A percentile compares a stretch with the other conserved stretches of the same genome.
phyloP scores from a whole-genome alignment of 2,888 invertebrate genomes.

The Silvanus unidentatus region DNA sequence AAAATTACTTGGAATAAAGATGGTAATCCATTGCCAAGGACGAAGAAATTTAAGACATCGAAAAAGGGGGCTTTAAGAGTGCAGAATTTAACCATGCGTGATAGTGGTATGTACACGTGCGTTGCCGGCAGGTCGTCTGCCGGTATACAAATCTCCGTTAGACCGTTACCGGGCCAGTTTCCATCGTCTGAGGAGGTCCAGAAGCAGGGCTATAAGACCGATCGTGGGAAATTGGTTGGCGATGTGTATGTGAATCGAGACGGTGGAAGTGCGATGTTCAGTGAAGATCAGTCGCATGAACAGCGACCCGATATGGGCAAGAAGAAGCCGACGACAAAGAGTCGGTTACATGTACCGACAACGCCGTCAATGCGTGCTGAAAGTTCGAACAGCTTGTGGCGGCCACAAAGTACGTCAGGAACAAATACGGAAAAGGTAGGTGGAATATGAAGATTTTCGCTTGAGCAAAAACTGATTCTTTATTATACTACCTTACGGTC shows the following conservation, averaged over 20 bases:
- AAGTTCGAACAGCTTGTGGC: slow-evolving; percentile 33
- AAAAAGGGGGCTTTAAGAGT: slow-evolving; percentile 88
- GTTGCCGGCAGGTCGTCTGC: slow-evolving; percentile 77
- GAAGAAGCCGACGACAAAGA: slow-evolving; percentile 34
- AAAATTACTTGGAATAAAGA: slow-evolving; percentile 89
- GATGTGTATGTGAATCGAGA: slow-evolving; percentile 43
- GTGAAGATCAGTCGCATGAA: slow-evolving; percentile 63
- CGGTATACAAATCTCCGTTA: slow-evolving; percentile 73
- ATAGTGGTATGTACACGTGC: slow-evolving; percentile 82
- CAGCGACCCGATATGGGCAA: slow-evolving; percentile 50
- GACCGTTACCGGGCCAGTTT: slow-evolving; percentile 71
- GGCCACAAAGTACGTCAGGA: slow-evolving; percentile 32
- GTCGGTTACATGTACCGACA: slow-evolving; percentile 38
- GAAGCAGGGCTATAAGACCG: slow-evolving; percentile 36
- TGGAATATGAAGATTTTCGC: too few species aligned
- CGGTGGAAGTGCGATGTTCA: slow-evolving; percentile 38
- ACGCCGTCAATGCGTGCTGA: slow-evolving; percentile 32
- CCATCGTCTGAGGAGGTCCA: slow-evolving; percentile 72
- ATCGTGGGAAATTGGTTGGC: slow-evolving; percentile 31
- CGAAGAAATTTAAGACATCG: slow-evolving; percentile 80
- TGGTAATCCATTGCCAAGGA: slow-evolving; percentile 68
- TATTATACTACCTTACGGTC: neutral
- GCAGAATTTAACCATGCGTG: slow-evolving; percentile 70
- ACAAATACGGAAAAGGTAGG: slow-evolving; percentile 35
- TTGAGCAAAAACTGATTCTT: neutral